A percentile compares a stretch with the other conserved stretches of the same genome.
Conservation (phyloP, 2,888 invertebrate species). For the Drosophila histrio region DNA sequence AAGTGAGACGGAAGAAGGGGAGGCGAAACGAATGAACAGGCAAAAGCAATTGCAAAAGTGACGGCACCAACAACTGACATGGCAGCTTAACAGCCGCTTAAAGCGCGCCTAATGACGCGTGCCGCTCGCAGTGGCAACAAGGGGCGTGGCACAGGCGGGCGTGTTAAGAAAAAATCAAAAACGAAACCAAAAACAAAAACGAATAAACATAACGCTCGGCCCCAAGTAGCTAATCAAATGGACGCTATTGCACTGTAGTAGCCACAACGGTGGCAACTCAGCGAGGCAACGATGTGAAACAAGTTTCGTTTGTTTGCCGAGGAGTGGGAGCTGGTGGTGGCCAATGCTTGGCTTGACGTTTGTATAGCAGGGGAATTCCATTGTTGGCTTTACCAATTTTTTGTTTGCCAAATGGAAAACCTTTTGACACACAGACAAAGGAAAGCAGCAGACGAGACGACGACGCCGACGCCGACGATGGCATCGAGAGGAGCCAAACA, state of each 20-base stretch:
- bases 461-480: conserved; percentile 13
- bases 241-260: conserved; percentile 37
- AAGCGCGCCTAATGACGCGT: conserved; percentile 78
- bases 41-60: conserved; percentile 73
- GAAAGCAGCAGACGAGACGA: conserved; percentile 58
- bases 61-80: conserved; percentile 37
- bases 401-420: conserved; percentile 68
- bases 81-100: conserved; percentile 65
- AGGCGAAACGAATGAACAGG: conserved; percentile 28
- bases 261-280: conserved; percentile 29
- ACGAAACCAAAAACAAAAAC: conserved; percentile 12
- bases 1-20: conserved; percentile 14
- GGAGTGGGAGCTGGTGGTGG: conserved; percentile 1
- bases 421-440: conserved; percentile 73
- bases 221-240: conserved; percentile 63
- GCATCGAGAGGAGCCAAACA: conserved; percentile 30
- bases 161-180: conserved; percentile 33
- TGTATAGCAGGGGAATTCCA: conserved; percentile 33
- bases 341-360: conserved; percentile 9
- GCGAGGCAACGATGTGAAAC: conserved; percentile 69
- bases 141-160: conserved; percentile 53
- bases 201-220: conserved; percentile 32
- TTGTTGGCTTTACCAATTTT: conserved; percentile 53
- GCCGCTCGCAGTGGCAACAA: conserved; percentile 51
- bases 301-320: conserved; percentile 54